Percentiles rank a stretch among this genome's conserved stretches.
Conservation (phyloP, 2,113 vertebrate genomes). For the Chrysemys picta region DNA sequence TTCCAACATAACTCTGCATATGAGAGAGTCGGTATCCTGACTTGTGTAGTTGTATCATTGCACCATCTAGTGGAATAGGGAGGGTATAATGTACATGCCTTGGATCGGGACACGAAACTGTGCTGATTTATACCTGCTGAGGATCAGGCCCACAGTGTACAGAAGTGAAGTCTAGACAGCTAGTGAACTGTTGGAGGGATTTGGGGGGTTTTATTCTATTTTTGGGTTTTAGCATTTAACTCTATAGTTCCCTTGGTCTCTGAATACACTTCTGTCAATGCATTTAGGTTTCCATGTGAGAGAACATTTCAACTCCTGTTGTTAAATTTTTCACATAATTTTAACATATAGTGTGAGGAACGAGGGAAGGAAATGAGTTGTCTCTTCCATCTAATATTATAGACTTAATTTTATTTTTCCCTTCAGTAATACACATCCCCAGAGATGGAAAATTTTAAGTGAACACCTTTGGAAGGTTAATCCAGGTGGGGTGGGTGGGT, state of each 20-base stretch:
- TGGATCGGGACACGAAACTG: neutral
- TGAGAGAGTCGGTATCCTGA: rapidly evolving
- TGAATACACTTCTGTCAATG: neutral
- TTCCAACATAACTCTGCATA: rapidly evolving
- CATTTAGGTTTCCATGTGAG: neutral
- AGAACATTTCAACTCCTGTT: neutral
- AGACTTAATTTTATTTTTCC: neutral
- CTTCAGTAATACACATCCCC: neutral
- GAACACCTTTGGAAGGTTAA: neutral
- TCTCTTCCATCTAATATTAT: neutral
- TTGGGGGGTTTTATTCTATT: neutral
- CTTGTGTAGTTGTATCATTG: neutral
- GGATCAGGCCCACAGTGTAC: neutral
- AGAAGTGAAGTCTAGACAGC: neutral
- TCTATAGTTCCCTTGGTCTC: rapidly evolving
- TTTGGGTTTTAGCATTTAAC: neutral
- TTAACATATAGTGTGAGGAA: rapidly evolving
- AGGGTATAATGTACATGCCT: neutral
- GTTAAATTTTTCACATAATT: neutral
- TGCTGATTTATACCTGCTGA: neutral
- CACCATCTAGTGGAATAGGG: slow-evolving; percentile 66
- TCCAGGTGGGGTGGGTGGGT: too few species aligned
- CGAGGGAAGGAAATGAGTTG: neutral
- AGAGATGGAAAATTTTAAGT: neutral
- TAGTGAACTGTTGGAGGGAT: neutral